Evolutionary conservation across 2,113 vertebrate genomes (phyloP), one percentile per base, ranked within the genome.

Genomic region (Arvicanthis niloticus): DNA sequence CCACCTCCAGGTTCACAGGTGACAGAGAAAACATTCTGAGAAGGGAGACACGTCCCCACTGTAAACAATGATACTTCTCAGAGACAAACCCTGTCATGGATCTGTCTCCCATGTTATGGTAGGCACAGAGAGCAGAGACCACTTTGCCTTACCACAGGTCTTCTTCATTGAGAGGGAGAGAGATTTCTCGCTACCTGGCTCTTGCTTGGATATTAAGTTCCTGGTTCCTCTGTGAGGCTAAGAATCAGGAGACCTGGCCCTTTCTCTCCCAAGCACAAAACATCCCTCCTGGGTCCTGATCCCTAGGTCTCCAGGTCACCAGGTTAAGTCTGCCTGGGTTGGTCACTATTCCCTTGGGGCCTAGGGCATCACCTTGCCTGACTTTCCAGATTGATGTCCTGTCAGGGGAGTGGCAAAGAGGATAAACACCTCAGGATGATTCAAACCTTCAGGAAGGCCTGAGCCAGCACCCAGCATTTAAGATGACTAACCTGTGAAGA

Each of bases 401-500:
- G 15, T 15, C 15, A 0, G 1, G 58, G 42, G 60, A 70, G 80
- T 78, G 56, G 48, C 0, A 0, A 1, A 19, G 89, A 37, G 85
- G 34, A 3, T 0, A 37, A 76, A 53, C 48, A 26, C 75, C 37
- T 51, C 53, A 37, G 40, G 13, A 51, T 91, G 94, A 93, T 76
- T 91, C 93, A 85, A 37, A 70, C 84, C n/a, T 48, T 87, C 82
- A 17, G n/a, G n/a, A 12, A 13, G 21, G 53, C 85, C 60, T 5
- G 22, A 60, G 82, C 95, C 51, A 53, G 89, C 68, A 34, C 73
- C 45, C 31, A 11, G 89, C 42, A 4, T 48, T 42, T 56, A 12
- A 5, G n/a, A 58, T 93, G 94, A 96, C 92, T 73, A 89, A 91
- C 26, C 73, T 87, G 93, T n/a, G n/a, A 56, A 53, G 40, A 58